Percentiles rank a stretch among this genome's conserved stretches.
phyloP scores from a whole-genome alignment of 2,113 vertebrate genomes.

The Microcebus murinus region DNA sequence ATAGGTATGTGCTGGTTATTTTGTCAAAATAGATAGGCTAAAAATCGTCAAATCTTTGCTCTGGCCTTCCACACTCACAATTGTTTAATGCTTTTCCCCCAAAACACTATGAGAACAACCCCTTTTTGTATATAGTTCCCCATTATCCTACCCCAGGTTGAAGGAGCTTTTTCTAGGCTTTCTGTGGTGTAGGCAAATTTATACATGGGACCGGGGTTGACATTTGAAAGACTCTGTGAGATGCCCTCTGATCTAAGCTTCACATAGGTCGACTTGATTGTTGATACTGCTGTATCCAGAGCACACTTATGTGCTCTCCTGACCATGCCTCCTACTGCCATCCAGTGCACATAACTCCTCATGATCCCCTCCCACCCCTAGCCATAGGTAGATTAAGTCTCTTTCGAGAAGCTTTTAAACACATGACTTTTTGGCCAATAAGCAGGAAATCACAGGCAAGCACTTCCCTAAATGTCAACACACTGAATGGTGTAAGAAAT shows the following conservation, averaged over 20 bases:
- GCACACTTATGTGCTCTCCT: background rate
- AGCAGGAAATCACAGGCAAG: background rate
- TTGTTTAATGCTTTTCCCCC: background rate
- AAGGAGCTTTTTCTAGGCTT: background rate
- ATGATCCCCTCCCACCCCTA: background rate
- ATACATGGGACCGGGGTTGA: background rate
- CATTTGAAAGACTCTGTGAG: background rate
- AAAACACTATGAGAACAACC: background rate
- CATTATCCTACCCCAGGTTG: background rate
- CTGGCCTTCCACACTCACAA: background rate
- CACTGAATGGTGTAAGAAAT: background rate
- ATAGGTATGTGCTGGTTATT: background rate
- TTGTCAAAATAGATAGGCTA: constrained; percentile 10
- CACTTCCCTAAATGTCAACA: background rate
- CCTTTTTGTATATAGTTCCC: background rate
- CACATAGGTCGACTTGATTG: background rate
- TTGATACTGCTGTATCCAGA: background rate
- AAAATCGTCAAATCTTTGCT: background rate
- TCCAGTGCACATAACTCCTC: background rate
- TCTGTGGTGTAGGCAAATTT: background rate
- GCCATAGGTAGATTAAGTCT: background rate
- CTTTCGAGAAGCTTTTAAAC: background rate
- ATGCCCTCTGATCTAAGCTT: background rate
- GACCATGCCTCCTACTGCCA: background rate
- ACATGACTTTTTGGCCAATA: background rate